Evolutionary conservation across 2,113 vertebrate genomes (phyloP).

Genomic region (Fulmarus glacialis): DNA sequence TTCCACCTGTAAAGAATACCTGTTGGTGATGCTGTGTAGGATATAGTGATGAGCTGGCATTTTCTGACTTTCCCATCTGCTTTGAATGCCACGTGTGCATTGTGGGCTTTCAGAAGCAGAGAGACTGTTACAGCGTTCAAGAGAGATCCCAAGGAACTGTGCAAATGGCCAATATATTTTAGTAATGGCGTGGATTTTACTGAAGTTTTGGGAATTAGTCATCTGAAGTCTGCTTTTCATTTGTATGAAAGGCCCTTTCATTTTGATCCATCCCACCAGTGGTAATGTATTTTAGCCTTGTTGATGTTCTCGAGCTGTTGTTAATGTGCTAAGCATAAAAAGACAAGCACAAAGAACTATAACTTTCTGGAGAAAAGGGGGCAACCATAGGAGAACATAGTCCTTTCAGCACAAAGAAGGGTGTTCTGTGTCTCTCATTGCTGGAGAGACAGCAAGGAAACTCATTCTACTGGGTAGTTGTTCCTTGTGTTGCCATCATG

Average conservation of each 20-base stretch:
- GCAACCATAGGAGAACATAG: not conserved
- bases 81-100: not conserved
- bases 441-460: not conserved
- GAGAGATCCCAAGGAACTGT: not conserved
- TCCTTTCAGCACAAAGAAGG: not conserved
- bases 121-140: not conserved
- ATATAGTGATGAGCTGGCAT: not conserved
- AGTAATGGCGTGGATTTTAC: not conserved
- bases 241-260: not conserved
- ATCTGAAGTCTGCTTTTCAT: not conserved
- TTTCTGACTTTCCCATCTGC: not conserved
- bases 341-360: not conserved
- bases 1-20: not conserved
- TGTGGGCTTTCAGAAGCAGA: not conserved
- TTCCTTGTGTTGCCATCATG: not conserved
- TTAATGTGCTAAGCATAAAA: not conserved
- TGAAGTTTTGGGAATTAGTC: not conserved
- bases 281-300: not conserved
- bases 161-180: not conserved
- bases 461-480: not conserved
- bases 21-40: not conserved
- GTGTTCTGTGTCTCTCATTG: not conserved
- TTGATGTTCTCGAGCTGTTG: not conserved
- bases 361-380: not conserved
- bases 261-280: too few relatives aligned